These are phyloP conservation scores for Catharus fuscescens DNA, from an alignment of 2,113 vertebrate genomes.

Conservation along the genomic window DNA sequence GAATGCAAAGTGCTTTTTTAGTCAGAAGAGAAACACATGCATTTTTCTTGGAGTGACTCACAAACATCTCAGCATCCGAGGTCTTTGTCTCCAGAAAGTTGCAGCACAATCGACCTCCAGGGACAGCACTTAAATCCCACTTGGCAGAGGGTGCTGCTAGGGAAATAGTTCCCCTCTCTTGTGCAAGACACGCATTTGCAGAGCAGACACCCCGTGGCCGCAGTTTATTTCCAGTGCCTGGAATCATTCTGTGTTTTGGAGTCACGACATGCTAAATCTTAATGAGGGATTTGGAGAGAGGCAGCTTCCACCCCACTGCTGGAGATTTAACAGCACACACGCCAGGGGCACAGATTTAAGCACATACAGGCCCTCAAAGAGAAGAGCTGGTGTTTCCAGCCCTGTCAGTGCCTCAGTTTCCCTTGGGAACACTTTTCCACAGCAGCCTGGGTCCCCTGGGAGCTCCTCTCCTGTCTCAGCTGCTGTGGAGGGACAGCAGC, in stretches of 20 bases:
- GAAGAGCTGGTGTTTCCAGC: background rate
- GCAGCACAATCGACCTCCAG: background rate
- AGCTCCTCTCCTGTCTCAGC: background rate
- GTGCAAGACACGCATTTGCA: background rate
- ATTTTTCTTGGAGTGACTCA: conserved; percentile 3
- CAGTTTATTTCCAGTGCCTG: background rate
- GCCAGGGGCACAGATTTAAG: background rate
- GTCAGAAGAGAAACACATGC: background rate
- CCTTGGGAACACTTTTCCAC: background rate
- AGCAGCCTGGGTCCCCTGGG: background rate
- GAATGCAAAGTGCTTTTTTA: background rate
- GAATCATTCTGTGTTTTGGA: background rate
- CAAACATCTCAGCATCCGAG: background rate
- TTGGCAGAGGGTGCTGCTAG: background rate
- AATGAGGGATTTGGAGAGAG: background rate
- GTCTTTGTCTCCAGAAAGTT: background rate
- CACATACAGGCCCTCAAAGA: background rate
- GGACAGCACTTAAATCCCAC: background rate
- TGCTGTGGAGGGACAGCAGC: background rate
- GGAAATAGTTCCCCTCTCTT: background rate
- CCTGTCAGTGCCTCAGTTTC: conserved; percentile 2
- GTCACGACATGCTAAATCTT: background rate
- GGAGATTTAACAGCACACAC: background rate
- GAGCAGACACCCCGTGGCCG: background rate
- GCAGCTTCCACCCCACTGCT: background rate